Percentiles rank a stretch among this genome's conserved stretches.
Evolutionary conservation across 2,888 invertebrate genomes (phyloP).

Genomic region (Eilema caniola): DNA sequence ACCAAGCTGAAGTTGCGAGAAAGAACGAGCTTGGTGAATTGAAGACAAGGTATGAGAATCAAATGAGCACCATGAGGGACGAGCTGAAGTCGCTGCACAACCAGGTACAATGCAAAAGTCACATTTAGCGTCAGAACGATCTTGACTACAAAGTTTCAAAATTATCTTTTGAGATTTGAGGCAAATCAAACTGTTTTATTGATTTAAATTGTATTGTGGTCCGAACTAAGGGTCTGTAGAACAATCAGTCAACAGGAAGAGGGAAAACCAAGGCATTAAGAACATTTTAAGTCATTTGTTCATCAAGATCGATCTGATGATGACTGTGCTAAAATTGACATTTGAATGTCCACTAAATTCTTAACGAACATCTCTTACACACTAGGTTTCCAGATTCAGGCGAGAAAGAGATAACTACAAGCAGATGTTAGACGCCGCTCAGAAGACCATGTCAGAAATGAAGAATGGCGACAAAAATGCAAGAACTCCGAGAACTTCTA

Average conservation of each 20-base stretch:
- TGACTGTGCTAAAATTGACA: not conserved
- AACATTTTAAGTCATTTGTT: too few relatives aligned
- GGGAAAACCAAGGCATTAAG: too few relatives aligned
- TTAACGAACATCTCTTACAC: conserved; percentile 5
- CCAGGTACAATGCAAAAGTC: conserved; percentile 84
- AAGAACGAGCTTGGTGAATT: conserved; percentile 93
- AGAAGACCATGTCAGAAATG: conserved; percentile 93
- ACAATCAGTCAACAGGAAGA: too few relatives aligned
- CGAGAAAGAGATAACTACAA: conserved; percentile 96
- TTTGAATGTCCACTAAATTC: not conserved
- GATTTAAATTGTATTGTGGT: too few relatives aligned
- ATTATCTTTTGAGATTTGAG: too few relatives aligned
- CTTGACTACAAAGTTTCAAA: too few relatives aligned
- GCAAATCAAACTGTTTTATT: too few relatives aligned
- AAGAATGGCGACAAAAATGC: conserved; percentile 86
- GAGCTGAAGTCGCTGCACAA: conserved; percentile 94
- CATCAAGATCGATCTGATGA: too few relatives aligned
- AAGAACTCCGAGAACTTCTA: conserved; percentile 87
- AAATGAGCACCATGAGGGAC: conserved; percentile 92
- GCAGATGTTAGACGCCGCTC: conserved; percentile 95
- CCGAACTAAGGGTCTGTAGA: too few relatives aligned
- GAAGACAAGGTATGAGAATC: conserved; percentile 94
- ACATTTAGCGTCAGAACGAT: too few relatives aligned
- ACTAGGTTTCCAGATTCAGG: conserved; percentile 90
- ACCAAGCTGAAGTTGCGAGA: conserved; percentile 90